Evolutionary conservation across 1,140 invertebrate species (phyloP).

Genomic region (Drosophila yakuba): DNA sequence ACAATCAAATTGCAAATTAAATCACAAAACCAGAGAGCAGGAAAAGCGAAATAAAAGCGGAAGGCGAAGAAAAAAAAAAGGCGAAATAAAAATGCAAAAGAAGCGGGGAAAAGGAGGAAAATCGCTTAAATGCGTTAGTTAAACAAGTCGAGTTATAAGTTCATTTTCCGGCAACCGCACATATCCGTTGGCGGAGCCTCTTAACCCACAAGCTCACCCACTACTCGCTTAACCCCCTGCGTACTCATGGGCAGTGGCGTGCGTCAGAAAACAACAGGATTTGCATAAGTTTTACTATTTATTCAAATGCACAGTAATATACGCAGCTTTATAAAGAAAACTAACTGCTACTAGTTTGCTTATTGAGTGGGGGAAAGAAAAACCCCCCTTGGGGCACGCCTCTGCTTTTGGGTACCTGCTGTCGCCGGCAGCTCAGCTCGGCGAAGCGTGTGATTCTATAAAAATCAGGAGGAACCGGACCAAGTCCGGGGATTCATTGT

Average conservation of each 20-base stretch:
- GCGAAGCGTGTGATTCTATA: slow-evolving; percentile 79
- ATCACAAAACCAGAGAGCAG: slow-evolving; percentile 58
- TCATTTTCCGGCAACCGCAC: slow-evolving; percentile 80
- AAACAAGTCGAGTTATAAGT: slow-evolving; percentile 83
- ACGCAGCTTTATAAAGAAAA: not conserved
- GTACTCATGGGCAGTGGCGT: not conserved
- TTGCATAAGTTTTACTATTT: no score
- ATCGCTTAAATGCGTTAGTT: slow-evolving; percentile 81
- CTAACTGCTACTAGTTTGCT: no score
- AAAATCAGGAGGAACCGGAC: slow-evolving; percentile 51
- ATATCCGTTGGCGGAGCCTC: slow-evolving; percentile 51
- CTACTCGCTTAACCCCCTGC: not conserved
- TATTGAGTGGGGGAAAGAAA: no score
- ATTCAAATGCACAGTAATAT: not conserved
- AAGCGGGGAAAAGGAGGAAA: slow-evolving; percentile 35
- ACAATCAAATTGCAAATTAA: slow-evolving; percentile 82
- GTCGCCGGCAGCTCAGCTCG: slow-evolving; percentile 50
- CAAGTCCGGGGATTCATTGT: slow-evolving; percentile 21
- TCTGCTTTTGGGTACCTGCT: slow-evolving; percentile 33
- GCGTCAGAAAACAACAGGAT: no score
- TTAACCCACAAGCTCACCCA: not conserved
- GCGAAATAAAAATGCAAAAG: slow-evolving; percentile 22
- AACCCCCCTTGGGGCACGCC: not conserved
- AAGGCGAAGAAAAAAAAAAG: not conserved
- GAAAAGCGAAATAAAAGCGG: slow-evolving; percentile 2